phyloP scores from a whole-genome alignment of 1,140 invertebrate genomes.

The Drosophila sproati region DNA sequence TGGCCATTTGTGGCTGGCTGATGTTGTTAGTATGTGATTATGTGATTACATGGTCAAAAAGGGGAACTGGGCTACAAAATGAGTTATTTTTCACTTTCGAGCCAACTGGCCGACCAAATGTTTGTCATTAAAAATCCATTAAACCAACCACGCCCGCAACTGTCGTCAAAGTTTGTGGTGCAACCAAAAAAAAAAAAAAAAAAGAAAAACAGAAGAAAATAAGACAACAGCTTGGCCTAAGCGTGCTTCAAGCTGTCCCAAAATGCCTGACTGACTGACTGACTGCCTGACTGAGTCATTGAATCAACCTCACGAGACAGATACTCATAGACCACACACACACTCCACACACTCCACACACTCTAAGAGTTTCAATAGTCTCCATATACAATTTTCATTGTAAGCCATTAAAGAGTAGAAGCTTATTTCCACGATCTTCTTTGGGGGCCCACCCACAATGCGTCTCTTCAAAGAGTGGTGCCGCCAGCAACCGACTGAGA shows the following conservation, averaged over 20 bases:
- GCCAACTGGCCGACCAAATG: conserved; percentile 35
- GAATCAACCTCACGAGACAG: neutral
- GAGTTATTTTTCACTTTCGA: conserved; percentile 68
- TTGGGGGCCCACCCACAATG: conserved; percentile 63
- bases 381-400: conserved; percentile 59
- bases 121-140: conserved; percentile 78
- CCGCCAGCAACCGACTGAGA: conserved; percentile 54
- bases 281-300: neutral
- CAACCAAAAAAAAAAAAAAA: conserved; percentile 14
- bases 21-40: conserved; percentile 32
- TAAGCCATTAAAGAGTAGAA: conserved; percentile 66
- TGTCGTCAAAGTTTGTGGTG: conserved; percentile 43
- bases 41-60: conserved; percentile 46
- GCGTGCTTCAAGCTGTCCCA: neutral
- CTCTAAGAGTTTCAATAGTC: neutral
- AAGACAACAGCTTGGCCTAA: conserved; percentile 24
- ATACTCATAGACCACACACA: neutral
- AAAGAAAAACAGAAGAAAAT: neutral
- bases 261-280: conserved; percentile 13
- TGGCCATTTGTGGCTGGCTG: conserved; percentile 9
- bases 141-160: conserved; percentile 49
- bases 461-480: conserved; percentile 55
- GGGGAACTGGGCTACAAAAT: conserved; percentile 36
- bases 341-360: neutral
- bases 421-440: conserved; percentile 38